phyloP scores from a whole-genome alignment of 2,797 vertebrate genomes.

The Spheniscus humboldti region DNA sequence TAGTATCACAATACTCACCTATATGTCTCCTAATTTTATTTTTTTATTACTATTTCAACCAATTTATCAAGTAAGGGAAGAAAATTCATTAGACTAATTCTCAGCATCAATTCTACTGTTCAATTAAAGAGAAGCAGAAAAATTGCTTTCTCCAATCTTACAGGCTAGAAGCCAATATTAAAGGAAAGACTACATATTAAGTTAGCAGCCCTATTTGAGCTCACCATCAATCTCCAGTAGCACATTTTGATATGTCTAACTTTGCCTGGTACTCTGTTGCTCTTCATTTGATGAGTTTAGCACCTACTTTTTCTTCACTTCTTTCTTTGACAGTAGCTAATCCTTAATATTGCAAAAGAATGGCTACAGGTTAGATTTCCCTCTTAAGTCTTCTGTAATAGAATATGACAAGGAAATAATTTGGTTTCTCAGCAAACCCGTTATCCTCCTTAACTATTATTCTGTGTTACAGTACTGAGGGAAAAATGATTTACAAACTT shows the following conservation, averaged over 20 bases:
- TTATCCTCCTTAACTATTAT: neutral
- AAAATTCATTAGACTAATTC: slow-evolving; percentile 64
- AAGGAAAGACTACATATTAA: slow-evolving; percentile 21
- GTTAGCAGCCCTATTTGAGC: slow-evolving; percentile 6
- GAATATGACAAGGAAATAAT: neutral
- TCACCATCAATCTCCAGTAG: slow-evolving; percentile 11
- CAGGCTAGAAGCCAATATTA: slow-evolving; percentile 45
- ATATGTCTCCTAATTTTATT: slow-evolving; percentile 30
- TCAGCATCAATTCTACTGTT: slow-evolving; percentile 39
- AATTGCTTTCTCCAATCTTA: slow-evolving; percentile 40
- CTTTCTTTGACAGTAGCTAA: neutral
- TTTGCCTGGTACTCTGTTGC: neutral
- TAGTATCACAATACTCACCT: slow-evolving; percentile 14
- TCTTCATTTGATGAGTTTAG: slow-evolving; percentile 17
- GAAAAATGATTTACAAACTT: neutral
- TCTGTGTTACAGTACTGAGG: neutral
- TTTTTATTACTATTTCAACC: slow-evolving; percentile 53
- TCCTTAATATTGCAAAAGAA: neutral
- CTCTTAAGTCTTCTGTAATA: neutral
- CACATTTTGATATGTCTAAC: neutral
- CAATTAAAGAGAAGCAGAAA: slow-evolving; percentile 58
- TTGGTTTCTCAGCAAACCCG: neutral
- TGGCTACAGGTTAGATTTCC: neutral
- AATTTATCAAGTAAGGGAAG: slow-evolving; percentile 46
- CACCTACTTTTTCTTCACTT: neutral